A percentile compares a stretch with the other conserved stretches of the same genome.
These are phyloP conservation scores for Euura lappo DNA, from an alignment of 1,140 invertebrate species.

Conservation along the genomic window DNA sequence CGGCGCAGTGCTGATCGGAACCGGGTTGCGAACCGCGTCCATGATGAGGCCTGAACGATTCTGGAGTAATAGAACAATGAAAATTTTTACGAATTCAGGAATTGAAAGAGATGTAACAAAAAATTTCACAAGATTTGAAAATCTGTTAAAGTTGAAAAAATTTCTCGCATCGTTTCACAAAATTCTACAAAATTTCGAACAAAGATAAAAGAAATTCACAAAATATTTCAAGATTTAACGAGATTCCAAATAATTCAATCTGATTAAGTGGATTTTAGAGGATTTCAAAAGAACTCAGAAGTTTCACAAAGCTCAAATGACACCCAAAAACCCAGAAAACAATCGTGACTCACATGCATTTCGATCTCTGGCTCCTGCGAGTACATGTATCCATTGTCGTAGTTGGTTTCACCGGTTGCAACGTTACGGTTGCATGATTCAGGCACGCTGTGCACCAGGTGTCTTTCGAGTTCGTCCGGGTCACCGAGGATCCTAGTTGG, in stretches of 20 bases:
- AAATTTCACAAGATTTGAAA: background rate
- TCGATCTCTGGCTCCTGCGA: constrained; percentile 58
- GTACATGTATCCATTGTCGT: constrained; percentile 58
- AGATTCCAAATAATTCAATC: too few relatives aligned
- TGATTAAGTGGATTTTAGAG: too few relatives aligned
- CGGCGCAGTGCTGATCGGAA: constrained; percentile 50
- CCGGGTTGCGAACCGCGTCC: constrained; percentile 58
- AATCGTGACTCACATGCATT: constrained; percentile 52
- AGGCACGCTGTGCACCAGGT: constrained; percentile 71
- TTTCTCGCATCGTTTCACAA: too few relatives aligned
- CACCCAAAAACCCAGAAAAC: background rate
- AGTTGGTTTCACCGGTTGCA: constrained; percentile 43
- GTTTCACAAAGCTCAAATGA: background rate
- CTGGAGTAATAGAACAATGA: constrained; percentile 32
- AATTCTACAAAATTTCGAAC: too few relatives aligned
- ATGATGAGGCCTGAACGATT: constrained; percentile 58
- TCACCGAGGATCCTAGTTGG: constrained; percentile 85
- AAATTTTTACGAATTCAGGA: background rate
- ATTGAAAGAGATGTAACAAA: background rate
- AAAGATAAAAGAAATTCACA: too few relatives aligned
- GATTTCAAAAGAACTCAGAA: too few relatives aligned
- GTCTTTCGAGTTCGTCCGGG: constrained; percentile 83
- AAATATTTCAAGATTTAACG: too few relatives aligned
- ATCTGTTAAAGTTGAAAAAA: too few relatives aligned
- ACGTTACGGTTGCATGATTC: constrained; percentile 48